Base-by-base conservation (phyloP, 2,113 vertebrate species). In the Plotosus lineatus region DNA sequence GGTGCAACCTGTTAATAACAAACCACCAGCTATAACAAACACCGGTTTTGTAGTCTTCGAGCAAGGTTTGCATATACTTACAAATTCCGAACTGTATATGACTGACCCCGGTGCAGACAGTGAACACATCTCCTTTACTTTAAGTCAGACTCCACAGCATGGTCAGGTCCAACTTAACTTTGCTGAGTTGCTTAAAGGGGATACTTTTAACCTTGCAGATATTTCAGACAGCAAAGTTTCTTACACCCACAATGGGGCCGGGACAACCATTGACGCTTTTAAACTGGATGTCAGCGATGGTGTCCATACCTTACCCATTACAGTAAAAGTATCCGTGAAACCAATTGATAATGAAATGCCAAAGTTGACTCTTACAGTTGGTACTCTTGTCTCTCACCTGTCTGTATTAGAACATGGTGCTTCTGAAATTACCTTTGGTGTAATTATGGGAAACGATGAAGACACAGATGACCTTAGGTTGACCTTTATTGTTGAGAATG, bases 321-420 rank as follows among this genome's bases (percentile, higher is more conserved):
- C 91, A 0, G 89, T 98, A 78, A 95, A 92, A 90, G 91, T 98
- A 80, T 92, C 74, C 0, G 92, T 99, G 53, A 94, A 92, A 36
- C 94, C 94, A 0, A 88, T 93, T 3, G 96, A 97, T 75, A 94
- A 95, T 77, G 95, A 97, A 68, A 83, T 90, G 1, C 94, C 96
- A 4, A 88, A 19, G 0, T 63, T 95, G 55, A 94, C 87, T 75
- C 87, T 96, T 26, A 92, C 94, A 0, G 82, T 85, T 0, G 97
- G 96, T 36, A 97, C 92, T 4, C 89, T 98, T n/a, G 95, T 96
- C 15, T 95, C 95, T 28, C 94, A 94, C 51, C 84, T 98, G 44
- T 95, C 98, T 31, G 97, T 99, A n/a, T 82, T 98, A 85, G 97
- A 99, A 89, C 96, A 95, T 0, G 92, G 95, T 75, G 96, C 94